phyloP scores from a whole-genome alignment of 2,113 vertebrate species.

The Onychostoma macrolepis region DNA sequence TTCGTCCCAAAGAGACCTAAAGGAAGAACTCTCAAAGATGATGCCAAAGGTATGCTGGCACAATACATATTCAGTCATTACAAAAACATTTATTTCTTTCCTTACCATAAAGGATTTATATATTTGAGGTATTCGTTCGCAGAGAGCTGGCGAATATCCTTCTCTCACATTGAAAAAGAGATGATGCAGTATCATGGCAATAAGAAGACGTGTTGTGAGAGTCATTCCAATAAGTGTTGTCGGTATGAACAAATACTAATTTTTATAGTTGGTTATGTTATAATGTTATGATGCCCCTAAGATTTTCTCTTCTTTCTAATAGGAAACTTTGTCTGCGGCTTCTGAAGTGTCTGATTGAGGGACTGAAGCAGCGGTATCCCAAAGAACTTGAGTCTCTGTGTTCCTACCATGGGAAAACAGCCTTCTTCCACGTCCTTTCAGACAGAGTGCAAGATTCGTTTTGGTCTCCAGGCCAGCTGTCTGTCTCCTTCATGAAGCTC shows the following conservation, averaged over 20 bases:
- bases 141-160: conserved; percentile 79
- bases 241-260: conserved; percentile 61
- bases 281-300: not conserved
- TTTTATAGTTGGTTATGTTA: not conserved
- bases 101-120: not conserved
- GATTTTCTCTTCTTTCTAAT: not conserved
- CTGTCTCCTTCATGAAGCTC: conserved; percentile 67
- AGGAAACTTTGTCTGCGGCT: conserved; percentile 67
- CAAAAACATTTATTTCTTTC: not conserved
- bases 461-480: conserved; percentile 62
- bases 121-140: conserved; percentile 2
- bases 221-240: conserved; percentile 64
- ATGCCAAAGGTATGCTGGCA: conserved; percentile 62
- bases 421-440: conserved; percentile 70
- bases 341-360: conserved; percentile 66
- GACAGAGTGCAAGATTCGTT: conserved; percentile 55
- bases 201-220: conserved; percentile 69
- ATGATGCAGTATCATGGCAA: conserved; percentile 70
- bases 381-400: conserved; percentile 64
- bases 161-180: conserved; percentile 74
- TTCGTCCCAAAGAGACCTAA: conserved; percentile 70
- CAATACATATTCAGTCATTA: not conserved
- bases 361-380: conserved; percentile 66
- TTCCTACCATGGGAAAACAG: conserved; percentile 71
- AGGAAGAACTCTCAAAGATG: conserved; percentile 50